Base-by-base conservation (phyloP, 2,113 vertebrate genomes). In the Melospiza melodia region DNA sequence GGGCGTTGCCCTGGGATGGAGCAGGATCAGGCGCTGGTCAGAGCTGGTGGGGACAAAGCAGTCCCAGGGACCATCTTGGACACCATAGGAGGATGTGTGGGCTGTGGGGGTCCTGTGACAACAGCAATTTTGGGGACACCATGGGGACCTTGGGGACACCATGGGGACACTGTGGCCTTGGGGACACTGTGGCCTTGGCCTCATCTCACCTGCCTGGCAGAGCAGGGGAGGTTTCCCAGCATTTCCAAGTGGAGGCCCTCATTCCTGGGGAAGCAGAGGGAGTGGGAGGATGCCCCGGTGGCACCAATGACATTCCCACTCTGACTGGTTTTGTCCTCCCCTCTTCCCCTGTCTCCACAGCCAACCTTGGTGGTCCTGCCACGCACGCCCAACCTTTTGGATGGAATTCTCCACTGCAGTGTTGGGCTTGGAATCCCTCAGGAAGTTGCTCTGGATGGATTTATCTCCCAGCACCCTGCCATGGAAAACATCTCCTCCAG, bases 351-450 rank as follows among this genome's bases (percentile, higher is more conserved):
- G 11, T 46, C 55, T 66, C 65, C 49, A 6, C 11, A 23, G 74
- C 10, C 48, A 51, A 7, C 27, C 48, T 33, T 6, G 11, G 10
- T 6, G 11, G 10, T 25, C 65, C 67, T 74, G 27, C 73, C 24
- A 2, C 0, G 1, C 3, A 2, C 30, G 12, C 21, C 41, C 57
- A 59, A 9, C 14, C 3, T 43, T 43, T 41, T 4, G 4, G 2
- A 10, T 5, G 23, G 5, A 5, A 28, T 20, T 46, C 5, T 0
- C 39, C 39, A 1, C 51, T 1, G 5, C 0, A 0, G 10, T 0
- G 0, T 7, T 49, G 75, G 58, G 61, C 28, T 58, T 10, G 6
- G 58, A 57, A 43, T 24, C 37, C 41, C 62, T 15, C 3, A 5
- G 62, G 78, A 88, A 80, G 57, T 1, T 9, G 1, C 22, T 57